Evolutionary conservation across 1,140 invertebrate species (phyloP), one percentile per base, ranked within the genome.

Genomic region (Mylabris phalerata): DNA sequence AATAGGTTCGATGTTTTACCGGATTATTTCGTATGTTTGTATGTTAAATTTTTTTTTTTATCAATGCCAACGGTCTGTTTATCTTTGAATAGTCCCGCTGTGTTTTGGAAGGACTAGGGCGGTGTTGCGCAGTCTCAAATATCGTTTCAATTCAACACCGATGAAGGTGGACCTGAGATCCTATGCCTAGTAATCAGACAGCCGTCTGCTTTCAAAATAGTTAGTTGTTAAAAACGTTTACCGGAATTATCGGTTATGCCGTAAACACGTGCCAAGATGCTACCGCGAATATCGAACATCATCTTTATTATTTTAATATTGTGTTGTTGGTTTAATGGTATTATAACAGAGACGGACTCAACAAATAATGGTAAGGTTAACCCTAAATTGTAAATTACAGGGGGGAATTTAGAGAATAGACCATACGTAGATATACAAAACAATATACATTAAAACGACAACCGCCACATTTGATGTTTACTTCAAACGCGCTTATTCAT

Each of bases 211-310:
- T 42, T 48, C 44, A 56, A 56, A 56, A 47, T 47, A 56, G 55
- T 25, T 40, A 49, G 47, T 49, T 48, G 55, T 44, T 57, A 55
- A 64, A 55, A 59, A 42, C 11, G 11, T 42, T n/a, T 42, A 4
- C 11, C 41, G 32, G 57, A 64, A 63, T 55, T 63, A 65, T 64
- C 60, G 63, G 66, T 67, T 66, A 66, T 67, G 64, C 61, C 66
- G 62, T 67, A 67, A 67, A 62, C 62, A 66, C 66, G 66, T 67
- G 64, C 26, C 50, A 62, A 62, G 55, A 67, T 67, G 66, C 52
- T 66, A 55, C 59, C 64, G 13, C 60, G 56, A 57, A 63, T 62
- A 57, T 32, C 32, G 46, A 50, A 38, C 58, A 51, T 44, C 50
- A 57, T 61, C 54, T 52, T 32, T 45, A 38, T 62, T 59, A 61